Evolutionary conservation across 2,888 invertebrate species (phyloP).

Genomic region (Argynnis bischoffii): DNA sequence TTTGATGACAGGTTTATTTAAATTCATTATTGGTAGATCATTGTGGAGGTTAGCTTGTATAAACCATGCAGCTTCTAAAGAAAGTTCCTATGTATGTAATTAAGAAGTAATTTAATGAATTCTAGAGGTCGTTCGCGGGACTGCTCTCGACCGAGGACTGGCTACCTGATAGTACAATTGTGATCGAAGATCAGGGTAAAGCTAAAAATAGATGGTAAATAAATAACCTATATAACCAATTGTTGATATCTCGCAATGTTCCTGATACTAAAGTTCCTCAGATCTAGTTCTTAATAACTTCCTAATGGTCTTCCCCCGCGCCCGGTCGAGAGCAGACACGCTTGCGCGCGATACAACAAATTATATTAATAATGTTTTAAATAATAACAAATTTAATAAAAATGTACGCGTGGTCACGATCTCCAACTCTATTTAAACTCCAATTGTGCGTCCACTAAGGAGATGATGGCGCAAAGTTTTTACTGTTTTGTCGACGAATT

Average conservation of each 20-base stretch:
- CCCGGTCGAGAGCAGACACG: constrained; percentile 56
- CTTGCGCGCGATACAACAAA: constrained; percentile 76
- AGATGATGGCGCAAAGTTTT: constrained; percentile 55
- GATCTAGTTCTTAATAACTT: constrained; percentile 50
- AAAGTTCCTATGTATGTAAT: constrained; percentile 83
- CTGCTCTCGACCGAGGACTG: constrained; percentile 56
- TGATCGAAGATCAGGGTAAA: constrained; percentile 72
- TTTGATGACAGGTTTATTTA: constrained; percentile 68
- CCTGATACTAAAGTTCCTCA: constrained; percentile 43
- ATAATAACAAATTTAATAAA: constrained; percentile 78
- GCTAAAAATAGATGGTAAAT: constrained; percentile 49
- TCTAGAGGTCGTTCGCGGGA: constrained; percentile 68
- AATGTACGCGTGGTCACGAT: constrained; percentile 73
- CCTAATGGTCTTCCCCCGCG: constrained; percentile 69
- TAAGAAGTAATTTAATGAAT: constrained; percentile 79
- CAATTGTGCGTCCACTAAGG: constrained; percentile 56
- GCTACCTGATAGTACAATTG: constrained; percentile 65
- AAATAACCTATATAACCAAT: background rate
- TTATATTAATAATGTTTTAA: constrained; percentile 82
- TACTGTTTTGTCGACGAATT: constrained; percentile 46
- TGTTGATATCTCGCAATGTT: constrained; percentile 18
- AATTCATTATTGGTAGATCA: constrained; percentile 78
- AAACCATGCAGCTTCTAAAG: constrained; percentile 82
- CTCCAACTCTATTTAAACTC: constrained; percentile 52
- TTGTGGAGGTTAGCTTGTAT: constrained; percentile 82